These are phyloP conservation scores for Anableps anableps DNA, from an alignment of 2,797 vertebrate species.

Conservation along the genomic window DNA sequence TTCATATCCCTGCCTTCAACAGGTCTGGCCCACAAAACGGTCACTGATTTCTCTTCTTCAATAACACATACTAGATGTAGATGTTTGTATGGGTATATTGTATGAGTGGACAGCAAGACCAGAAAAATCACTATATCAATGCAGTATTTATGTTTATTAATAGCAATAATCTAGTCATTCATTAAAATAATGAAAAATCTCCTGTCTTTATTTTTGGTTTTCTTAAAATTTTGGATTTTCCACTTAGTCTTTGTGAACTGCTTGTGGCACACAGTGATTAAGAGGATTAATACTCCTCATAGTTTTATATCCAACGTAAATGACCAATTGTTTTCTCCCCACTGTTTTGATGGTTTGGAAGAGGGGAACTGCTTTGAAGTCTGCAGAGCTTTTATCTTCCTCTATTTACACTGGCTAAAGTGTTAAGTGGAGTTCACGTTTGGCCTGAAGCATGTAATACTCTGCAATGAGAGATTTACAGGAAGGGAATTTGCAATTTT, in stretches of 20 bases:
- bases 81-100: neutral
- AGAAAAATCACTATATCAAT: neutral
- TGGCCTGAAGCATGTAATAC: conserved; percentile 65
- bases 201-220: conserved; percentile 4
- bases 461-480: conserved; percentile 62
- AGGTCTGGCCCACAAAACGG: neutral
- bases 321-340: conserved; percentile 59
- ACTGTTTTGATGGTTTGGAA: conserved; percentile 56
- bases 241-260: conserved; percentile 20
- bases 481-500: conserved; percentile 59
- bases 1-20: neutral
- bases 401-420: conserved; percentile 73
- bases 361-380: conserved; percentile 64
- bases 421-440: conserved; percentile 73
- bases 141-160: neutral
- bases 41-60: neutral
- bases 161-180: conserved; percentile 26
- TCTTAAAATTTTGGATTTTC: neutral
- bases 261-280: conserved; percentile 48
- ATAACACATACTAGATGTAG: neutral
- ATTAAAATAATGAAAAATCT: conserved; percentile 13
- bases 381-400: conserved; percentile 64
- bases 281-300: conserved; percentile 61
- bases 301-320: conserved; percentile 55
- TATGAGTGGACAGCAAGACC: neutral